phyloP scores from a whole-genome alignment of 2,888 invertebrate species.

The Nephrotoma flavescens region DNA sequence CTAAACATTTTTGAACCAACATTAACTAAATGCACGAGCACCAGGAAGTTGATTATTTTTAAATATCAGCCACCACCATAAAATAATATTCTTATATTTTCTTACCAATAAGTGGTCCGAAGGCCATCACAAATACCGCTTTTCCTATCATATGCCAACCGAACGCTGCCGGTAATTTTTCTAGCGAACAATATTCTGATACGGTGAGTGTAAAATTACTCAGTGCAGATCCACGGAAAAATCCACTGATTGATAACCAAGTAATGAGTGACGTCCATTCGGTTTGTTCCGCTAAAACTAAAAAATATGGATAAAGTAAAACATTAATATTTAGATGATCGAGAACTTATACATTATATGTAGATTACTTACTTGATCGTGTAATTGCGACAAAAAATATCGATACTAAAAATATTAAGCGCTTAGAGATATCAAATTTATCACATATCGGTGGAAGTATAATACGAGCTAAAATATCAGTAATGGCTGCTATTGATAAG shows the following conservation, averaged over 20 bases:
- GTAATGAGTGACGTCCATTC: conserved; percentile 53
- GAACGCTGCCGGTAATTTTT: conserved; percentile 61
- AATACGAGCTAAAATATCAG: conserved; percentile 57
- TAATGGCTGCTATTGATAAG: conserved; percentile 56
- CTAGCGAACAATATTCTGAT: conserved; percentile 56
- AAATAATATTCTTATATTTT: not conserved
- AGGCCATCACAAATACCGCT: conserved; percentile 49
- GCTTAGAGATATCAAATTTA: conserved; percentile 47
- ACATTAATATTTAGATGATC: conserved; percentile 1
- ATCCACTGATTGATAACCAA: conserved; percentile 61
- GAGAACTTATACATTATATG: not conserved
- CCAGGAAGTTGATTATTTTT: too few species aligned
- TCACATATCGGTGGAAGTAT: conserved; percentile 62
- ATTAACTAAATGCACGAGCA: too few species aligned
- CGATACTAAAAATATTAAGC: conserved; percentile 55
- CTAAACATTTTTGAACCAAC: too few species aligned
- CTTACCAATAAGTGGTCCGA: conserved; percentile 56
- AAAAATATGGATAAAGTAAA: not conserved
- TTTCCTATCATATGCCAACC: conserved; percentile 65
- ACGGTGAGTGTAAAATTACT: conserved; percentile 67
- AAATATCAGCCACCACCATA: too few species aligned
- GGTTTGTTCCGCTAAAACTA: conserved; percentile 58
- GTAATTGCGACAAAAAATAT: conserved; percentile 55
- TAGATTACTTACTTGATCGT: conserved; percentile 47
- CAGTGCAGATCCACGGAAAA: conserved; percentile 61